Evolutionary conservation across 2,113 vertebrate species (phyloP), one percentile per base, ranked within the genome.

Genomic region (Piprites chloris): DNA sequence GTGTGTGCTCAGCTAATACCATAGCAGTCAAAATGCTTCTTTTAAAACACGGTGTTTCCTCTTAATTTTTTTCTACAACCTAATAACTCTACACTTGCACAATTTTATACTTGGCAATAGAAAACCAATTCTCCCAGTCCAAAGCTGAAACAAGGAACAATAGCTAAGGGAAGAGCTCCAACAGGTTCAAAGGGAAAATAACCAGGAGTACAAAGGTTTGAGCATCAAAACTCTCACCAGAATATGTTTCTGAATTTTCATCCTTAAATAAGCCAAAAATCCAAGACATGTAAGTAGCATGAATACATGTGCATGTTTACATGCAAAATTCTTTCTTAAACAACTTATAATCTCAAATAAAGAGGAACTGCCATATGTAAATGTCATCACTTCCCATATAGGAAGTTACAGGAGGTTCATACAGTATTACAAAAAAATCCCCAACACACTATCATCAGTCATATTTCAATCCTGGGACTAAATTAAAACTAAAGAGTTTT

Each of bases 291-390:
- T 20, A 67, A 76, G 37, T 21, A 82, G 16, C 49, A 68, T 2
- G 2, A 78, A 82, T 33, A 59, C 12, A 59, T 0, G 0, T 6
- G 5, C 1, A 0, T 16, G 9, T n/a, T 72, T 52, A 67, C 7
- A 50, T 17, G 26, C 26, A 75, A 55, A 90, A 50, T 76, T 55
- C 7, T 61, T 76, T 46, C 41, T 78, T 71, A 47, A 56, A 55
- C 20, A 78, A 30, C 7, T 32, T 11, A 73, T 10, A 49, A 56
- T 19, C 32, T 68, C 59, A 86, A 68, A 68, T 52, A 42, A 83
- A 61, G 20, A 85, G 35, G 44, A 71, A 65, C 6, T 49, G 28
- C 8, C 56, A 8, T 6, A 20, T 33, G 27, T 19, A 76, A n/a
- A 65, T 78, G 16, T 21, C 20, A 69, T 14, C 17, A 55, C 3